Evolutionary conservation across 2,113 vertebrate species (phyloP).

Genomic region (Corydoras maculifer): DNA sequence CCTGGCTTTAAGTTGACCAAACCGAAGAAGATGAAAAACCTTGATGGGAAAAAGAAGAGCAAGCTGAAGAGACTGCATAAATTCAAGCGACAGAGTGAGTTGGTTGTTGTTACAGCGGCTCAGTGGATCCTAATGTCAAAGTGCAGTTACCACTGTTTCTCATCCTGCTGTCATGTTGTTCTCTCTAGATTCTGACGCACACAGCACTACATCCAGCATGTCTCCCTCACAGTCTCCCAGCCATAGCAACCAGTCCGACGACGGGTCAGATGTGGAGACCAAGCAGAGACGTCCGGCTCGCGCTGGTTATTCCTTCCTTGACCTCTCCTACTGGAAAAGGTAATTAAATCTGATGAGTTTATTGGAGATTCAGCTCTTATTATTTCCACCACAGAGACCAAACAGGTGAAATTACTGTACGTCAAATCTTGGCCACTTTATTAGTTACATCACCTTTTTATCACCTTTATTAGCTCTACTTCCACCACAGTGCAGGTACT

Average conservation of each 20-base stretch:
- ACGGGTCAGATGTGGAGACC: constrained; percentile 87
- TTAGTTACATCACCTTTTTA: too few species aligned
- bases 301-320: constrained; percentile 91
- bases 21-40: constrained; percentile 76
- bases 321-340: constrained; percentile 98
- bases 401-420: too few species aligned
- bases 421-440: too few species aligned
- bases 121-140: too few species aligned
- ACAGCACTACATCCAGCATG: constrained; percentile 93
- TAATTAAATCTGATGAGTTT: constrained; percentile 41
- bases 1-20: constrained; percentile 78
- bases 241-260: constrained; percentile 88
- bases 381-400: too few species aligned
- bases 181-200: constrained; percentile 84
- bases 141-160: too few species aligned
- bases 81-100: constrained; percentile 71
- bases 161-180: too few species aligned
- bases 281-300: constrained; percentile 78
- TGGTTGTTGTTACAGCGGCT: neutral
- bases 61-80: constrained; percentile 69
- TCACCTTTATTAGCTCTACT: too few species aligned
- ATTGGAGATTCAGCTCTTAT: too few species aligned
- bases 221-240: constrained; percentile 94
- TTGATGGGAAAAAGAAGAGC: constrained; percentile 69
- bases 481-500: too few species aligned